phyloP scores from a whole-genome alignment of 1,140 invertebrate genomes.

The Diachasma alloeum region DNA sequence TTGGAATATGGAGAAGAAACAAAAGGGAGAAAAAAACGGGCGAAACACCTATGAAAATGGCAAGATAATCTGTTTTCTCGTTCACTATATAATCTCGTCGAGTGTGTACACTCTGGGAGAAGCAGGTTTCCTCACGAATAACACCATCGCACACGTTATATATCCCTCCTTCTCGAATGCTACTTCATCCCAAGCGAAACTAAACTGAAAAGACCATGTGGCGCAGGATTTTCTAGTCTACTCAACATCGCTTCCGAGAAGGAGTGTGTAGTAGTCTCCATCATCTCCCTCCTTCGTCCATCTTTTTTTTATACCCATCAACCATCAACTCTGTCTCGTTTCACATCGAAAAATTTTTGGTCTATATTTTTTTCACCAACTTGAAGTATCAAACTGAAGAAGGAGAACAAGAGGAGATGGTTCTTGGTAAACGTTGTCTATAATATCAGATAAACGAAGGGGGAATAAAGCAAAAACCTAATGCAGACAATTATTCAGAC shows the following conservation, averaged over 20 bases:
- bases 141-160: conserved; percentile 4
- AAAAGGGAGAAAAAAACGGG: background rate
- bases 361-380: background rate
- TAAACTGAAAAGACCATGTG: conserved; percentile 2
- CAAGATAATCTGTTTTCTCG: conserved; percentile 1
- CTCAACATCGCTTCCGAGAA: background rate
- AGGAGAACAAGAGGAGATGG: background rate
- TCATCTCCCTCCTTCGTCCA: background rate
- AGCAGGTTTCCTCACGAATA: conserved; percentile 11
- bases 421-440: background rate
- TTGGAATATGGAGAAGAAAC: background rate
- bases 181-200: background rate
- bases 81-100: conserved; percentile 5
- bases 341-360: background rate
- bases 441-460: background rate
- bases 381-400: background rate
- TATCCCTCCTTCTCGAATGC: background rate
- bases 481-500: background rate
- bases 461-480: background rate
- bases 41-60: background rate
- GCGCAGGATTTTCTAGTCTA: background rate
- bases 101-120: background rate
- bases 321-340: background rate
- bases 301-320: background rate
- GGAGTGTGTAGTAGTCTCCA: background rate